Evolutionary conservation across 1,140 invertebrate species (phyloP).

Genomic region (Papilio aristodemus): DNA sequence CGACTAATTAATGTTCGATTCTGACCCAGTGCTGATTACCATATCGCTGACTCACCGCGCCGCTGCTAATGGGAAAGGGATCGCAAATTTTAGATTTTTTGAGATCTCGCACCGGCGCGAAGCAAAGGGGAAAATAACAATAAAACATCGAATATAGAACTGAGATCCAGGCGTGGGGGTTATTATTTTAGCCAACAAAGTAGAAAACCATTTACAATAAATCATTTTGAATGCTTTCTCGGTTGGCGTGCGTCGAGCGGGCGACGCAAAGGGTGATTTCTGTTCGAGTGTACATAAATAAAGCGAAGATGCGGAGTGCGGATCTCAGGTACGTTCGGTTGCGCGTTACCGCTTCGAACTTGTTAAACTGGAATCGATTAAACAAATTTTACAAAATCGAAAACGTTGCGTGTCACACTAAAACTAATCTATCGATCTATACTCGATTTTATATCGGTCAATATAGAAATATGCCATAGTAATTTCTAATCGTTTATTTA

Average conservation of each 20-base stretch:
- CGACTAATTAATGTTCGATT: slow-evolving; percentile 52
- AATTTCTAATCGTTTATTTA: slow-evolving; percentile 38
- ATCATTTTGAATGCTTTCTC: slow-evolving; percentile 79
- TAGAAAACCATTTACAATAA: slow-evolving; percentile 81
- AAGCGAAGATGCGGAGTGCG: slow-evolving; percentile 71
- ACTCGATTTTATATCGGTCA: slow-evolving; percentile 33
- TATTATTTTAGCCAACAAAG: slow-evolving; percentile 81
- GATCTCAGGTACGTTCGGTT: slow-evolving; percentile 71
- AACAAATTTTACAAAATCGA: slow-evolving; percentile 10
- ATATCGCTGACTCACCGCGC: slow-evolving; percentile 60
- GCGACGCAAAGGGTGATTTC: slow-evolving; percentile 79
- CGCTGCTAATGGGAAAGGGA: slow-evolving; percentile 58
- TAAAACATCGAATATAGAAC: slow-evolving; percentile 78
- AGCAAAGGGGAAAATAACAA: slow-evolving; percentile 71
- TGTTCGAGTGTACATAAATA: slow-evolving; percentile 78
- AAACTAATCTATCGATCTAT: slow-evolving; percentile 33
- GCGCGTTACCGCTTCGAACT: slow-evolving; percentile 53
- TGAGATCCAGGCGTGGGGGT: slow-evolving; percentile 65
- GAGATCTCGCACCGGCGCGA: slow-evolving; percentile 54
- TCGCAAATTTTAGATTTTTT: slow-evolving; percentile 70
- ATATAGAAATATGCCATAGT: slow-evolving; percentile 29
- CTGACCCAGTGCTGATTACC: slow-evolving; percentile 45
- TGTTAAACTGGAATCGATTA: slow-evolving; percentile 51
- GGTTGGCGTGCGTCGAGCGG: slow-evolving; percentile 74
- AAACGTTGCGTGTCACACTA: slow-evolving; percentile 20